These are phyloP conservation scores for Pipra filicauda DNA, from an alignment of 2,113 vertebrate genomes.

Conservation along the genomic window DNA sequence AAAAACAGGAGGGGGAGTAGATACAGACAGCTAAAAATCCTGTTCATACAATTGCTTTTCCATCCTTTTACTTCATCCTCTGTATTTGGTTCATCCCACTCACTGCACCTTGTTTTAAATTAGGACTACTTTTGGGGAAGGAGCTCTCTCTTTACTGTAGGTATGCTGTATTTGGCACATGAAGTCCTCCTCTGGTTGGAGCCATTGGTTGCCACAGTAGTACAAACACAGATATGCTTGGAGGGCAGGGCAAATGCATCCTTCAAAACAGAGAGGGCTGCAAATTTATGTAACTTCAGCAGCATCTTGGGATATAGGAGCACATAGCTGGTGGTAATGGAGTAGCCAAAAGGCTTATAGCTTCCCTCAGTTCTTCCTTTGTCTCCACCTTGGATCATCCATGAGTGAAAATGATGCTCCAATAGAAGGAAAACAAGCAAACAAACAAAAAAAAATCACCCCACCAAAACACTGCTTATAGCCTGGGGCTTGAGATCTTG, in stretches of 20 bases:
- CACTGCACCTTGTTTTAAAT: background rate
- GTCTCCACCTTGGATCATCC: background rate
- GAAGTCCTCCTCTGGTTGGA: background rate
- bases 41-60: background rate
- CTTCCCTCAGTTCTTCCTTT: background rate
- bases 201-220: background rate
- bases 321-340: background rate
- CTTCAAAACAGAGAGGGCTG: background rate
- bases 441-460: too few species aligned
- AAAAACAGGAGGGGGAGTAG: background rate
- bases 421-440: background rate
- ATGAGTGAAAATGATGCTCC: background rate
- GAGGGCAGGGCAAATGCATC: background rate
- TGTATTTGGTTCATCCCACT: background rate
- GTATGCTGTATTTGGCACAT: background rate
- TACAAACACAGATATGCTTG: background rate
- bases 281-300: background rate
- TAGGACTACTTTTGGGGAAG: background rate
- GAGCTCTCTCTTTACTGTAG: background rate
- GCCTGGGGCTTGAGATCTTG: background rate
- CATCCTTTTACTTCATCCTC: background rate
- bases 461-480: background rate
- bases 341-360: background rate
- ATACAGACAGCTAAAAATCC: background rate
- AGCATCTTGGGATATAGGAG: background rate